Conservation (phyloP, 2,888 invertebrate species). For the Drosophila histrio region DNA sequence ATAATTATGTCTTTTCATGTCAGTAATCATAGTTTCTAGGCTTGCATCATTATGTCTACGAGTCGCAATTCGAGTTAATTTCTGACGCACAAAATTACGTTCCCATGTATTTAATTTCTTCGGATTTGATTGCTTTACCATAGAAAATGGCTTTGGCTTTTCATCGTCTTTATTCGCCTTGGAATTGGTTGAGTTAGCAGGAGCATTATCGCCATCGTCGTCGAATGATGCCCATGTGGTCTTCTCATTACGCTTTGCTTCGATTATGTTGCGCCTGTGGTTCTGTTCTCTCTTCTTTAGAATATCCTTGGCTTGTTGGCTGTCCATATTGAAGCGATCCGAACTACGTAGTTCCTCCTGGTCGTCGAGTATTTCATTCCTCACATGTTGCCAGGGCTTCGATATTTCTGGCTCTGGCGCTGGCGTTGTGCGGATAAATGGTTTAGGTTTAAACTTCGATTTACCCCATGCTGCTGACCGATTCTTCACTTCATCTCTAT, state of each 20-base stretch:
- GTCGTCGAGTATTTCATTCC: constrained; percentile 68
- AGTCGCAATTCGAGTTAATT: constrained; percentile 30
- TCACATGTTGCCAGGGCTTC: constrained; percentile 79
- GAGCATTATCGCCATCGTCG: constrained; percentile 29
- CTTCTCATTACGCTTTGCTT: constrained; percentile 62
- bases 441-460: constrained; percentile 64
- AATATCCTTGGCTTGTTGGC: constrained; percentile 52
- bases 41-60: rapidly evolving
- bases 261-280: constrained; percentile 72
- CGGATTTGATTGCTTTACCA: background rate
- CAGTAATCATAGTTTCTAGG: background rate
- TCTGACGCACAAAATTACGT: constrained; percentile 56
- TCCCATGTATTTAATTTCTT: constrained; percentile 51
- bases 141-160: background rate
- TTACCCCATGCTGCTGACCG: constrained; percentile 68
- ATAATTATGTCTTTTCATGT: constrained; percentile 25
- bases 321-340: constrained; percentile 45
- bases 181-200: background rate
- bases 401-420: constrained; percentile 47
- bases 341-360: constrained; percentile 52
- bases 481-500: background rate
- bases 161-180: background rate
- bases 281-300: constrained; percentile 71
- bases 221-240: constrained; percentile 79
- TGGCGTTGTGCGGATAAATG: constrained; percentile 5